Evolutionary conservation across 2,797 vertebrate genomes (phyloP).

Genomic region (Luscinia luscinia): DNA sequence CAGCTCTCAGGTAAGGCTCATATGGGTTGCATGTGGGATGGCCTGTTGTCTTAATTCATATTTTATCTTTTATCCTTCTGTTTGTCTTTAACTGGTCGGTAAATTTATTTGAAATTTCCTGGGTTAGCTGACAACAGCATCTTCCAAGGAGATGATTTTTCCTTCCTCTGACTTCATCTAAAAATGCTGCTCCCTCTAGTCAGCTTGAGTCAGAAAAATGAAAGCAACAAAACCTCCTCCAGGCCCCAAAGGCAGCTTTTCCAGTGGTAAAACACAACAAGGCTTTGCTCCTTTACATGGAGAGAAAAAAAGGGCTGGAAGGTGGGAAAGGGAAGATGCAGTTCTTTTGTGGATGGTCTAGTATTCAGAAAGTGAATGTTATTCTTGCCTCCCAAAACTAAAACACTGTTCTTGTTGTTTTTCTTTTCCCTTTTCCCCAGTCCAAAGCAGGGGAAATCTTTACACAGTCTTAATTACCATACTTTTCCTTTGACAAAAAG

Average conservation of each 20-base stretch:
- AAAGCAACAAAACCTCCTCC: background rate
- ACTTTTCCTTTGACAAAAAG: background rate
- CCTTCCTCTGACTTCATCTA: background rate
- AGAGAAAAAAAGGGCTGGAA: background rate
- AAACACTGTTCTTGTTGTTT: background rate
- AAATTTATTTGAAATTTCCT: slow-evolving; percentile 2
- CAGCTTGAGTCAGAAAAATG: background rate
- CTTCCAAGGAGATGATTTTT: background rate
- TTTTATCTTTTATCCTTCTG: background rate
- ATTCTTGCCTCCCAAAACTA: background rate
- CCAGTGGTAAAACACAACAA: background rate
- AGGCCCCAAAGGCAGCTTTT: background rate
- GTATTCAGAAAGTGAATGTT: background rate
- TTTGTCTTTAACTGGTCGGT: background rate
- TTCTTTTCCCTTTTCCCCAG: background rate
- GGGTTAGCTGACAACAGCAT: background rate
- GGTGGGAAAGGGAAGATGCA: background rate
- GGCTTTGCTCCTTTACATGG: background rate
- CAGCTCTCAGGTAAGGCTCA: background rate
- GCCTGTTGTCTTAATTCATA: background rate
- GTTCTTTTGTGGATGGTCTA: background rate
- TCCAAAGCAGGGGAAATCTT: background rate
- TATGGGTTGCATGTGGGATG: background rate
- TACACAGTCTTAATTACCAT: background rate
- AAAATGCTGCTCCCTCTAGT: background rate